Evolutionary conservation across 2,113 vertebrate genomes (phyloP).

Genomic region (Ictidomys tridecemlineatus): DNA sequence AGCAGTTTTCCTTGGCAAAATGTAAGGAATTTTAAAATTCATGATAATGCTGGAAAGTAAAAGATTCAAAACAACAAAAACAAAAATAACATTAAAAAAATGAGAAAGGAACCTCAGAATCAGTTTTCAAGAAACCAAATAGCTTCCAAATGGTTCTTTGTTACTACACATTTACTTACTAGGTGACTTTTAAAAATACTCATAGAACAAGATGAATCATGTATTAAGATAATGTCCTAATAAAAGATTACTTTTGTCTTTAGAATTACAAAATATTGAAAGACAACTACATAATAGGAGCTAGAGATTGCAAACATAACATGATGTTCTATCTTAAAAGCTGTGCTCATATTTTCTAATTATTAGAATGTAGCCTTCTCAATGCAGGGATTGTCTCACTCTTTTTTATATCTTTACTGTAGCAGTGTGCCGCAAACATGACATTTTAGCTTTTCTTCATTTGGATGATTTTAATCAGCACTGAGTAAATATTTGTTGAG

Average conservation of each 20-base stretch:
- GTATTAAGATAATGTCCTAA: background rate
- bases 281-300: background rate
- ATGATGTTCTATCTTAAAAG: constrained; percentile 14
- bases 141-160: constrained; percentile 16
- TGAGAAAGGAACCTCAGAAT: background rate
- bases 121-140: background rate
- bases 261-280: background rate
- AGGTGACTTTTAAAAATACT: background rate
- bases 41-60: background rate
- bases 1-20: background rate
- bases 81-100: background rate
- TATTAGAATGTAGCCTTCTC: background rate
- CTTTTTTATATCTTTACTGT: background rate
- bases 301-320: background rate
- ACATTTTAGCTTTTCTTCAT: background rate
- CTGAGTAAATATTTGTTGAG: constrained; percentile 53
- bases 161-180: background rate
- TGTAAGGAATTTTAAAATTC: background rate
- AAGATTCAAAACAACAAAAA: background rate
- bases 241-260: constrained; percentile 41
- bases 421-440: background rate
- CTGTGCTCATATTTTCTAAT: background rate
- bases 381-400: background rate
- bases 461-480: background rate
- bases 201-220: constrained; percentile 1